Evolutionary conservation across 2,888 invertebrate genomes (phyloP), one percentile per base, ranked within the genome.

Genomic region (Malacosoma neustria): DNA sequence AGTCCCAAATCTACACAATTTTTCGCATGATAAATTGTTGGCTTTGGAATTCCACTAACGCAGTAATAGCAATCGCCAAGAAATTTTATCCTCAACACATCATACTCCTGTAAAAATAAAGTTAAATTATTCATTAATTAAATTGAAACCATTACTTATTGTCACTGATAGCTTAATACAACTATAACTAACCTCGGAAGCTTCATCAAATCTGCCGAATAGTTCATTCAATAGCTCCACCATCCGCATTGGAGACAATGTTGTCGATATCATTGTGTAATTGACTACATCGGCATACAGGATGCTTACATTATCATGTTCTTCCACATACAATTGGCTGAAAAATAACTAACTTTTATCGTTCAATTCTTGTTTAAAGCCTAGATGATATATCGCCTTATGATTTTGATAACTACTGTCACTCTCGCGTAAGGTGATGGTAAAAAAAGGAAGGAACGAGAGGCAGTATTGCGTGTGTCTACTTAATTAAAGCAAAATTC

Each of bases 31-130:
- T 92, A 89, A 1, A 88, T 84, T 43, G 90, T 92, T 0, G 92
- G 91, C 34, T 90, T 89, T 0, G 95, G 95, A 36, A 97, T 88
- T 0, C 97, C 97, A 30, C 94, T 93, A 2, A 96, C 95, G 59
- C 96, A 96, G 68, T 97, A 97, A 67, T 97, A 97, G 61, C 97
- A 97, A 59, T 97, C 97, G 0, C 97, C 97, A 42, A 97, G 87
- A 59, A 97, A 95, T 67, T 97, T 97, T 37, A 97, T 97, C 36
- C 97, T 85, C 37, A 96, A 81, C 0, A 94, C 94, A 49, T 92
- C 90, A 46, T 92, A 87, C 52, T 91, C 89, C 89, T 91, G 63
- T 42, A 82, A 75, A 13, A 38, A 5, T 6, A 29, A 6, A 5
- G 12, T 3, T 11, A 31, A 31, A 31, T 9, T n/a, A n/a, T n/a